These are phyloP conservation scores for Apostichopus japonicus DNA, from an alignment of 35 echinoderm and acorn worm species.

Conservation along the genomic window DNA sequence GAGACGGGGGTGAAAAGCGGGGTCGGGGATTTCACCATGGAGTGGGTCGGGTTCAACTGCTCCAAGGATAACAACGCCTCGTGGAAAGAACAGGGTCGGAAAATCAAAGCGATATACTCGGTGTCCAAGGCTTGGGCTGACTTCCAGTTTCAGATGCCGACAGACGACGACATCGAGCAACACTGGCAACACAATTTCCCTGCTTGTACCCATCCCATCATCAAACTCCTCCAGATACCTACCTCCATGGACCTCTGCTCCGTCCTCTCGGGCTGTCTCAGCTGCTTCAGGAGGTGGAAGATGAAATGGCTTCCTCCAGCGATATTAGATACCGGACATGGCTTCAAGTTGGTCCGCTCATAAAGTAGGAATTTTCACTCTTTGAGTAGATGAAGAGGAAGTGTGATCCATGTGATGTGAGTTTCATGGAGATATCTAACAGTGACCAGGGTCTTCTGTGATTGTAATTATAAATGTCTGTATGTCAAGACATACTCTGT, in stretches of 20 bases:
- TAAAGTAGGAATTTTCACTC: not conserved
- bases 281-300: constrained; percentile 82
- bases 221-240: constrained; percentile 72
- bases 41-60: constrained; percentile 97
- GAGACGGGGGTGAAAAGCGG: constrained; percentile 79
- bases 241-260: constrained; percentile 71
- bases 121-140: constrained; percentile 84
- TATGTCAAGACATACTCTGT: too few species aligned
- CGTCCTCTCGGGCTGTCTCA: constrained; percentile 61
- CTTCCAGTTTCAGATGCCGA: constrained; percentile 90
- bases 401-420: too few species aligned
- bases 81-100: constrained; percentile 92
- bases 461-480: too few species aligned
- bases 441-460: too few species aligned
- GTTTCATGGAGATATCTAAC: too few species aligned
- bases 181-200: constrained; percentile 97
- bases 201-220: constrained; percentile 75
- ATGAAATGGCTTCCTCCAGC: constrained; percentile 94
- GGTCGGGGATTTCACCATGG: constrained; percentile 87
- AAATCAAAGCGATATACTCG: constrained; percentile 71
- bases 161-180: constrained; percentile 85
- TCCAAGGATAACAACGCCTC: constrained; percentile 61
- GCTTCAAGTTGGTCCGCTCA: constrained; percentile 93
- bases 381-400: too few species aligned
- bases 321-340: constrained; percentile 90